A percentile compares a stretch with the other conserved stretches of the same genome.
phyloP scores from a whole-genome alignment of 1,140 invertebrate genomes.

The Neomicropteryx cornuta region DNA sequence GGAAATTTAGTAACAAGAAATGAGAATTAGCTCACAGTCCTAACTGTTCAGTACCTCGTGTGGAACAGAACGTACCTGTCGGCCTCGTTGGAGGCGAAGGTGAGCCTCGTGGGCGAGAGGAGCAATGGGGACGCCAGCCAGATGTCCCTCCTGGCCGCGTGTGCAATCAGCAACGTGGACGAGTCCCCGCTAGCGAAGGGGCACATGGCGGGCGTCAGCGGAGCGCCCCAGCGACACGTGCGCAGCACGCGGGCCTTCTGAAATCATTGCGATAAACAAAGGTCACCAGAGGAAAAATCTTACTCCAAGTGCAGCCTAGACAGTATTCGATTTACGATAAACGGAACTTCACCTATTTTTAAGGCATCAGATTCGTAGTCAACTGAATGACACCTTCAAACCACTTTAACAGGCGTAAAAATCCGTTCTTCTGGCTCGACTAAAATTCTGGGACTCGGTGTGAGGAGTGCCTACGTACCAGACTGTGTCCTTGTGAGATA shows the following conservation, averaged over 20 bases:
- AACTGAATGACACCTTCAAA: neutral
- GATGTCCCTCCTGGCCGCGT: constrained; percentile 83
- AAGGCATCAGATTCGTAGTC: neutral
- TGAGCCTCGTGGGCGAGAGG: constrained; percentile 46
- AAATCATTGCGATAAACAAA: too few species aligned
- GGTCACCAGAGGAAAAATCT: constrained; percentile 5
- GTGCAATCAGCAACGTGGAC: constrained; percentile 80
- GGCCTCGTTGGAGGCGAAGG: constrained; percentile 60
- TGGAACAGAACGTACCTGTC: constrained; percentile 20
- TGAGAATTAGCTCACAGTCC: too few species aligned
- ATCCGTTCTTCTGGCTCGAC: too few species aligned
- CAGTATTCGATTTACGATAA: too few species aligned
- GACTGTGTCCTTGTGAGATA: too few species aligned
- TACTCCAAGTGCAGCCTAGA: constrained; percentile 1
- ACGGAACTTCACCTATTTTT: neutral
- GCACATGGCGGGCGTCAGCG: constrained; percentile 82
- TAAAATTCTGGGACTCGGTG: too few species aligned
- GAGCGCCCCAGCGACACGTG: constrained; percentile 53
- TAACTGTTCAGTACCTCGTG: neutral
- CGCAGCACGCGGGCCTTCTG: constrained; percentile 49
- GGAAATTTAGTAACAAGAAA: too few species aligned
- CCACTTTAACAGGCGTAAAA: neutral
- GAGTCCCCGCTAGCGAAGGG: too few species aligned
- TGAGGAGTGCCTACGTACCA: too few species aligned
- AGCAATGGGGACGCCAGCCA: constrained; percentile 71